Percentiles rank a stretch among this genome's conserved stretches.
Evolutionary conservation across 2,797 vertebrate species (phyloP).

Genomic region (Cottoperca gobio): DNA sequence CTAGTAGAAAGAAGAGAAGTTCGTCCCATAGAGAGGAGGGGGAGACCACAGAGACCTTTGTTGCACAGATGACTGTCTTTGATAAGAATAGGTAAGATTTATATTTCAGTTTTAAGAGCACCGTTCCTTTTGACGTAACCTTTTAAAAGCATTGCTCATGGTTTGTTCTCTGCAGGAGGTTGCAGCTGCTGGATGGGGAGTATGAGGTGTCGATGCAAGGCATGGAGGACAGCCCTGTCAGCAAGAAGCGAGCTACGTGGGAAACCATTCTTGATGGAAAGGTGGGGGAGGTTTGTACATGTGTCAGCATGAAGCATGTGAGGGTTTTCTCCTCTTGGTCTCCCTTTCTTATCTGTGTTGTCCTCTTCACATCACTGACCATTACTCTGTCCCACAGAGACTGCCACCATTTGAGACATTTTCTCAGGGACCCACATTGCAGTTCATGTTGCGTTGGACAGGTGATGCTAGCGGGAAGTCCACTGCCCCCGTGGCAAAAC

Average conservation of each 20-base stretch:
- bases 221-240: constrained; percentile 97
- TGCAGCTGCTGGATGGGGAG: constrained; percentile 98
- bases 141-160: not conserved
- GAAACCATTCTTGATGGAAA: constrained; percentile 99
- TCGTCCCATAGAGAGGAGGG: constrained; percentile 92
- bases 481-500: constrained; percentile 94
- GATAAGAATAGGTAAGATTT: constrained; percentile 93
- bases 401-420: constrained; percentile 99
- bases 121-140: fast-evolving
- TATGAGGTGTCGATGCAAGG: constrained; percentile 99
- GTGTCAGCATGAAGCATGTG: not conserved
- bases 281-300: constrained; percentile 71
- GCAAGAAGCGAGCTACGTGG: constrained; percentile 99
- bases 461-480: constrained; percentile 94
- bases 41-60: constrained; percentile 91
- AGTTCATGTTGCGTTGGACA: constrained; percentile 98
- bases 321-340: too few species aligned
- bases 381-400: constrained; percentile 81
- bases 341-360: not conserved
- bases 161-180: constrained; percentile 82
- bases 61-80: constrained; percentile 98
- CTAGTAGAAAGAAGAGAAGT: constrained; percentile 90
- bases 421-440: constrained; percentile 99
- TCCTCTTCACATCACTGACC: not conserved
- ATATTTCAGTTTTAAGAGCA: not conserved